phyloP scores from a whole-genome alignment of 2,888 invertebrate genomes.

The Lithophane leautieri region DNA sequence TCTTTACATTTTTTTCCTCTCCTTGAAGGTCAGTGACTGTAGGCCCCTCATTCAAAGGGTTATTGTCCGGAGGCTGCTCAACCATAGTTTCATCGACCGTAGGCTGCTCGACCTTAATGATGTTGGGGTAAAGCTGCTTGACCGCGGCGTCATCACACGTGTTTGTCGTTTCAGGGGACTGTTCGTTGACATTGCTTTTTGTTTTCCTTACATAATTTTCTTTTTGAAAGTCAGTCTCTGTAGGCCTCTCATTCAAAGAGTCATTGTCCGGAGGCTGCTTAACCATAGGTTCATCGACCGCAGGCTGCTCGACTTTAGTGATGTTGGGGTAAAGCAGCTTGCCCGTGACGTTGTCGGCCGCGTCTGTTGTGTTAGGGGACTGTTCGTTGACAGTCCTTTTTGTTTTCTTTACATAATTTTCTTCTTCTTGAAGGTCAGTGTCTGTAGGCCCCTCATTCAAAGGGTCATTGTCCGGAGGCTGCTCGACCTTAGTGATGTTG shows the following conservation, averaged over 20 bases:
- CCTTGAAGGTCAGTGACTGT: neutral
- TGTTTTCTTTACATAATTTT: neutral
- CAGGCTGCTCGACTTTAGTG: neutral
- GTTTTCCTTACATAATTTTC: neutral
- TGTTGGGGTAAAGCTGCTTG: neutral
- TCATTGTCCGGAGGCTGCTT: neutral
- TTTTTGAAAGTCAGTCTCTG: neutral
- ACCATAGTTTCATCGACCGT: neutral
- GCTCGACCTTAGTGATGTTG: neutral
- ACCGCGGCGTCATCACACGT: too few species aligned
- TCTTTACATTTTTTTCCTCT: neutral
- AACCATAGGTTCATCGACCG: neutral
- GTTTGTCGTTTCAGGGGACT: neutral
- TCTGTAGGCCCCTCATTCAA: too few species aligned
- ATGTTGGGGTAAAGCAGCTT: slow-evolving; percentile 3
- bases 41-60: neutral
- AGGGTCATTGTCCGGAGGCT: neutral
- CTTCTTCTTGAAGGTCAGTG: neutral
- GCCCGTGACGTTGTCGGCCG: too few species aligned
- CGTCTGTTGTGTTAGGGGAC: neutral
- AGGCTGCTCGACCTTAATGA: neutral
- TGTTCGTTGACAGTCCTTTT: neutral
- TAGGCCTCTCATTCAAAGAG: neutral
- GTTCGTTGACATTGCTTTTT: neutral
- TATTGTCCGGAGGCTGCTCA: too few species aligned